phyloP scores from a whole-genome alignment of 2,113 vertebrate species.

The Elephantulus edwardii region DNA sequence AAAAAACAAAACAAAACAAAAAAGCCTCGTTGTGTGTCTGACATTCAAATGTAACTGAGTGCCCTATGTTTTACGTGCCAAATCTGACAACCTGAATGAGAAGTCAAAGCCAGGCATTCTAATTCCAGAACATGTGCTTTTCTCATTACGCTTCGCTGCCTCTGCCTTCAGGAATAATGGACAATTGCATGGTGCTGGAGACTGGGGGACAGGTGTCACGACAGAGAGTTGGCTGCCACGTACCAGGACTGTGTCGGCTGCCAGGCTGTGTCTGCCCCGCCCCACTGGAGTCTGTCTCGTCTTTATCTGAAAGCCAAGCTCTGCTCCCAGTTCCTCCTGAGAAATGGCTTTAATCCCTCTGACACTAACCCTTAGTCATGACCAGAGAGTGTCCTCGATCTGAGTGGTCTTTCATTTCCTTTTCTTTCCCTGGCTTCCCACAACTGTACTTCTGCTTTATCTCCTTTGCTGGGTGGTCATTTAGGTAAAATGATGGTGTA shows the following conservation, averaged over 20 bases:
- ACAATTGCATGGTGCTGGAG: not conserved
- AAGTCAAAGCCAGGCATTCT: not conserved
- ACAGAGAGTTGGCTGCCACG: not conserved
- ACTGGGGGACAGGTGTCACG: not conserved
- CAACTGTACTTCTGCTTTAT: not conserved
- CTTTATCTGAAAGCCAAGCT: not conserved
- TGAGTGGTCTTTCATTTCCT: not conserved
- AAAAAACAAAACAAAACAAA: not conserved
- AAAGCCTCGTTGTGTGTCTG: not conserved
- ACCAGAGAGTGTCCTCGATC: no score
- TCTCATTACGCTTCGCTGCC: not conserved
- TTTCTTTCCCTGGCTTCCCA: not conserved
- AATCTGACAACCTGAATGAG: not conserved
- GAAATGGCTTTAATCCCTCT: not conserved
- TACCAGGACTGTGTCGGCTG: not conserved
- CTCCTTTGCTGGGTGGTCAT: not conserved
- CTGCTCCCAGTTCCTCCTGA: not conserved
- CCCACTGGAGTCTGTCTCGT: not conserved
- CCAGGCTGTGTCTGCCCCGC: not conserved
- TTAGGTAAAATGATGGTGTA: not conserved
- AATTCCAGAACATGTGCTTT: not conserved
- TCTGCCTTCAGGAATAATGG: not conserved
- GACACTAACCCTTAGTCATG: not conserved
- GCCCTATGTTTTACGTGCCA: not conserved
- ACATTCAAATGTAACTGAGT: constrained; percentile 18